Evolutionary conservation across 2,797 vertebrate species (phyloP), one percentile per base, ranked within the genome.

Genomic region (Lutjanus campechanus): DNA sequence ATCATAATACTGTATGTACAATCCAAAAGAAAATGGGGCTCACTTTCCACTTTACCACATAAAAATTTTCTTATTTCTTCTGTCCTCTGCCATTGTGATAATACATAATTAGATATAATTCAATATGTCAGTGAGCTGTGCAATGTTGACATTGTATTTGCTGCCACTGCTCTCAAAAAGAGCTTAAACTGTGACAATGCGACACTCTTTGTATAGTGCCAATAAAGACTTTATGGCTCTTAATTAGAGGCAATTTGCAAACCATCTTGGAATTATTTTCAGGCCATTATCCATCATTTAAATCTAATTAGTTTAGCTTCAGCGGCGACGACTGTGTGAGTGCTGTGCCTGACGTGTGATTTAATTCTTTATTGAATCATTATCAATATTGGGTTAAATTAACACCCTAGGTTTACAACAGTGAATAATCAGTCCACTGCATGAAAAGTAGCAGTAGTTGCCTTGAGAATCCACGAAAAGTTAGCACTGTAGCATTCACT

Each of bases 231-330:
- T 81, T 51, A 72, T 3, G 7, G 60, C 69, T 77, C 73, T 76
- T 88, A 72, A 84, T 81, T 71, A 77, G 16, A 53, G 64, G 69
- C 65, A 81, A 75, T 78, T 85, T 66, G 55, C 62, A 69, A 85
- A 77, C 60, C 73, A 77, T 73, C 54, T 59, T 81, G 62, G 61
- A 79, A 81, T 78, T 73, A 76, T 83, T 86, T 73, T 84, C 80
- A 76, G 62, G 55, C 61, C 73, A 64, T 88, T 79, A 75, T 82
- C 65, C 62, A 60, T 76, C 17, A 67, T 84, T 70, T 69, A 62
- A 82, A 74, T 73, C 41, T 44, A 82, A 83, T 84, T 64, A 70
- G 53, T 79, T 79, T 78, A 83, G 49, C 66, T 54, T 84, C 46
- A 84, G n/a, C 56, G 51, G 53, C 62, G 47, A 76, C 65, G 25